Percentiles rank a stretch among this genome's conserved stretches.
Evolutionary conservation across 1,140 invertebrate genomes (phyloP).

Genomic region (Popillia japonica): DNA sequence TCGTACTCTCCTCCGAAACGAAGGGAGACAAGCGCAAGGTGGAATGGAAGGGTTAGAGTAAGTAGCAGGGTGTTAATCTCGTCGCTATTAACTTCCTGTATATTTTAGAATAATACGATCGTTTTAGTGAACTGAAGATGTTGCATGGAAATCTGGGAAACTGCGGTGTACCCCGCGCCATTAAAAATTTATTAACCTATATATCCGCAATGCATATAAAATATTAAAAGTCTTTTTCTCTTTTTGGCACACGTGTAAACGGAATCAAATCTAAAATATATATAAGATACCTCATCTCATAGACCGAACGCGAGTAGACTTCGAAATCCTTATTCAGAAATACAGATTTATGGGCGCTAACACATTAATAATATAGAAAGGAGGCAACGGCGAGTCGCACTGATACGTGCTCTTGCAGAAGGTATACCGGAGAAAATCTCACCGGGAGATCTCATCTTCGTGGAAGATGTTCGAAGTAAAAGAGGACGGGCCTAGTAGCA

Average conservation of each 20-base stretch:
- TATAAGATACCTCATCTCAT: neutral
- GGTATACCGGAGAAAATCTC: neutral
- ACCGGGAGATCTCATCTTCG: neutral
- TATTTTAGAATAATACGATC: too few species aligned
- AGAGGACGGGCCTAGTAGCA: neutral
- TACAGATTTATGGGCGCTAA: neutral
- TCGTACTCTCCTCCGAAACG: too few species aligned
- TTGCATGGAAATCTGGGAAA: too few species aligned
- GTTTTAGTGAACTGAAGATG: too few species aligned
- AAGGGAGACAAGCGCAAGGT: neutral
- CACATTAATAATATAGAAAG: constrained; percentile 1
- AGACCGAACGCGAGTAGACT: neutral
- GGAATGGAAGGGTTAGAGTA: neutral
- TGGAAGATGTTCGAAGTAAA: neutral
- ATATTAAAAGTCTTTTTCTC: neutral
- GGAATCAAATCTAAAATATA: neutral
- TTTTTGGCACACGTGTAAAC: neutral
- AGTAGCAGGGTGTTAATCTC: neutral
- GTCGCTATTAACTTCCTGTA: neutral
- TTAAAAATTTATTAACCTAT: neutral
- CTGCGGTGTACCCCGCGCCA: too few species aligned
- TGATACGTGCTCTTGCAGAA: too few species aligned
- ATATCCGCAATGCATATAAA: neutral
- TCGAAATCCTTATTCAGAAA: neutral
- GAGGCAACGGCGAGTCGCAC: neutral